Conservation (phyloP, 2,888 invertebrate species). For the Dascillus cervinus region DNA sequence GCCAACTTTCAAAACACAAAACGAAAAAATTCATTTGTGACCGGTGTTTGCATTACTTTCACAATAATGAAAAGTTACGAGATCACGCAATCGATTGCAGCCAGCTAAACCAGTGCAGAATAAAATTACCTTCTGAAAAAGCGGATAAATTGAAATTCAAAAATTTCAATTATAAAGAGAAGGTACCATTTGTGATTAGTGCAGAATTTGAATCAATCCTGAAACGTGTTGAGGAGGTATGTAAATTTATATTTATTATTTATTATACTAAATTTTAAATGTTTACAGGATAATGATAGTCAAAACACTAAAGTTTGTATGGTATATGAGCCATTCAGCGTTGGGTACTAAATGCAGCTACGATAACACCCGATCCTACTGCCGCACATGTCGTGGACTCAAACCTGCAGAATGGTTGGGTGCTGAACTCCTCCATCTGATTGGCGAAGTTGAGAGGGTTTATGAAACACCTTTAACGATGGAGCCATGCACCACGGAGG, state of each 20-base stretch:
- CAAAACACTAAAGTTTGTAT: no score
- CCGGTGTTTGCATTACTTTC: slow-evolving; percentile 20
- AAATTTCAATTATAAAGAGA: slow-evolving; percentile 1
- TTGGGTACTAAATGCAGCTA: slow-evolving; percentile 21
- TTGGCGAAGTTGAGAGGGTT: slow-evolving; percentile 1
- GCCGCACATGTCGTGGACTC: slow-evolving; percentile 15
- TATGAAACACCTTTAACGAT: slow-evolving; percentile 1
- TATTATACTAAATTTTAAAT: no score
- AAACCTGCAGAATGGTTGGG: no score
- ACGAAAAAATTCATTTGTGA: slow-evolving; percentile 10
- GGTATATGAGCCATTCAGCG: no score
- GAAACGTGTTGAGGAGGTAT: no score
- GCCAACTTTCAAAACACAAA: slow-evolving; percentile 3
- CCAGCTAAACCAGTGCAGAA: slow-evolving; percentile 8
- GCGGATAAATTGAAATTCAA: background rate
- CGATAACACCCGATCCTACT: slow-evolving; percentile 20
- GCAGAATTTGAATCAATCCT: no score
- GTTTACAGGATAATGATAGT: no score
- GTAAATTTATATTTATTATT: no score
- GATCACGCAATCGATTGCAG: slow-evolving; percentile 4
- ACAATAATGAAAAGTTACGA: slow-evolving; percentile 5
- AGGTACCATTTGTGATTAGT: no score
- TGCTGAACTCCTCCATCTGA: slow-evolving; percentile 3
- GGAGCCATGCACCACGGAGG: background rate
- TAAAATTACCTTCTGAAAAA: slow-evolving; percentile 5